Base-by-base conservation (phyloP, 1,140 invertebrate genomes). In the Caenorhabditis tropicalis region DNA sequence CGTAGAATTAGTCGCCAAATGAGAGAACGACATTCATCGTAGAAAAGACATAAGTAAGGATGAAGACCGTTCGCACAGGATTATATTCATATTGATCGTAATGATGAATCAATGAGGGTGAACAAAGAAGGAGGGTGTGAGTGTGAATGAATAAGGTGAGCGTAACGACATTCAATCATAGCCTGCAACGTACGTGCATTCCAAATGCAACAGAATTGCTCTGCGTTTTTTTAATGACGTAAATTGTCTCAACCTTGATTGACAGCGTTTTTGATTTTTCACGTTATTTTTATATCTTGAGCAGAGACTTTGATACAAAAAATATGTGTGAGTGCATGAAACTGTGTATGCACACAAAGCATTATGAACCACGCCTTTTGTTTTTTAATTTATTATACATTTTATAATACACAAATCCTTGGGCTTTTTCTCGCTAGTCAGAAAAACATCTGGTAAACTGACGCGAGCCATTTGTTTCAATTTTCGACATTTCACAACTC, bases 401-500 rank as follows among this genome's bases (percentile, higher is more conserved):
- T 16, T 0, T 51, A 0, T 51, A 6, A 5, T 51, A 5, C 2
- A 51, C 48, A 2, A 16, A 46, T n/a, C 49, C 1, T 21, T 51
- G 19, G 21, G 5, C 29, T 9, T 56, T 56, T 19, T 51, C 6
- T n/a, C 7, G 7, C n/a, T 7, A 27, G 27, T n/a, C n/a, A n/a
- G 9, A 7, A 56, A 15, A 56, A 36, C 58, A 65, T 65, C 58
- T 65, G 58, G 58, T 24, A 65, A 36, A 36, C 4, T 6, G 4
- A n/a, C n/a, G 4, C 21, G 19, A 15, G 19, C 7, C 58, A 65
- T 65, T 39, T 65, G 56, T 29, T 58, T 29, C 24, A 31, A 10
- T 29, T 65, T 65, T 10, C 21, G 58, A 65, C 58, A 65, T 65
- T 65, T 65, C 58, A 65, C 58, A 65, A 65, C 31, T 65, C 58